Evolutionary conservation across 1,140 invertebrate species (phyloP).

Genomic region (Heliconius melpomene): DNA sequence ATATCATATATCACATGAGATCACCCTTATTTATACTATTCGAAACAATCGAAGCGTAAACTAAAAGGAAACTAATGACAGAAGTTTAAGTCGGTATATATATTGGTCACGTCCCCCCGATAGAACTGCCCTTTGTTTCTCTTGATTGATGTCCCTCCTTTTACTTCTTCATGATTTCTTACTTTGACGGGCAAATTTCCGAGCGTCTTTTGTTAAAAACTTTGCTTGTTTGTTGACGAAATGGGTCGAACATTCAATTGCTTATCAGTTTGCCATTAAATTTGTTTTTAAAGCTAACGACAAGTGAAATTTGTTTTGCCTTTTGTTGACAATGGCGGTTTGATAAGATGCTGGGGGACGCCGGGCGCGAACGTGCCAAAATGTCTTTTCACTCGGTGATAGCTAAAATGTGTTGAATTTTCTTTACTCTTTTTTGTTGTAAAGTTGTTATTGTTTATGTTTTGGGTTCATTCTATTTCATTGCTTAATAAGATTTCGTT

Average conservation of each 20-base stretch:
- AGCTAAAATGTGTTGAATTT: conserved; percentile 28
- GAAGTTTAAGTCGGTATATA: conserved; percentile 47
- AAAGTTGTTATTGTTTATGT: not conserved
- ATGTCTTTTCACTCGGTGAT: conserved; percentile 32
- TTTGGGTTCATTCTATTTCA: not conserved
- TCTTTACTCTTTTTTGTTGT: conserved; percentile 1
- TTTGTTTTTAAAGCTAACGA: conserved; percentile 50
- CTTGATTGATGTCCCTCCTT: conserved; percentile 65
- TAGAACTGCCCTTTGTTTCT: conserved; percentile 55
- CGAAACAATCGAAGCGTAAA: conserved; percentile 40
- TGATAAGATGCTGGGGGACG: conserved; percentile 34
- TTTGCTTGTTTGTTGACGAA: conserved; percentile 46
- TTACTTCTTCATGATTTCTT: conserved; percentile 56
- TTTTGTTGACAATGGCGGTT: conserved; percentile 47
- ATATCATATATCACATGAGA: not conserved
- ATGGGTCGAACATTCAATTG: conserved; percentile 49
- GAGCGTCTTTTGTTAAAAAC: conserved; percentile 47
- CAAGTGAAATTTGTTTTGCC: conserved; percentile 53
- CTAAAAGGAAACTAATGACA: conserved; percentile 50
- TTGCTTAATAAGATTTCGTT: too few relatives aligned
- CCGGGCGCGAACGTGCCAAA: conserved; percentile 36
- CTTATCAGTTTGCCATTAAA: conserved; percentile 48
- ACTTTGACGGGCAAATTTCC: conserved; percentile 48
- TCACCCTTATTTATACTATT: conserved; percentile 28
- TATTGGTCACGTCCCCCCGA: conserved; percentile 52